A percentile compares a stretch with the other conserved stretches of the same genome.
Evolutionary conservation across 2,113 vertebrate species (phyloP).

Genomic region (Notechis scutatus): DNA sequence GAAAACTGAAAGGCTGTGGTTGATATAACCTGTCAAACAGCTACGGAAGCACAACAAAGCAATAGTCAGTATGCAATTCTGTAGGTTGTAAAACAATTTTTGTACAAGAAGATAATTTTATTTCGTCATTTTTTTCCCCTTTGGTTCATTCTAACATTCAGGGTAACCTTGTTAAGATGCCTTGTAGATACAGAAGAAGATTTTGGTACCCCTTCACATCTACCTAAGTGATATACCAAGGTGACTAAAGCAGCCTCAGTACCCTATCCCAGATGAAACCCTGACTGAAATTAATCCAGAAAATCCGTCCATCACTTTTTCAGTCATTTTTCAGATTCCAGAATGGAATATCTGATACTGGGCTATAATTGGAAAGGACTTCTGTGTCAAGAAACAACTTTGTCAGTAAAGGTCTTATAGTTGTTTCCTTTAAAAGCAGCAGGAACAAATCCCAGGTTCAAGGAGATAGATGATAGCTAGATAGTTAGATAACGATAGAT

Average conservation of each 20-base stretch:
- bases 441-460: neutral
- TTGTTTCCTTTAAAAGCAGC: neutral
- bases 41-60: conserved; percentile 57
- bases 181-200: neutral
- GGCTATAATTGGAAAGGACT: neutral
- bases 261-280: neutral
- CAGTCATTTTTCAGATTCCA: neutral
- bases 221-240: neutral
- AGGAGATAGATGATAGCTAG: neutral
- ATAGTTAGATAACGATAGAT: neutral
- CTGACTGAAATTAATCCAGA: neutral
- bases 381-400: neutral
- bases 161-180: neutral
- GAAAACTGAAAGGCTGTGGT: conserved; percentile 83
- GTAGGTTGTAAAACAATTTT: neutral
- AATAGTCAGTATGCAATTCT: neutral
- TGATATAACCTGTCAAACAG: conserved; percentile 85
- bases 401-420: neutral
- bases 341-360: neutral
- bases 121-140: neutral
- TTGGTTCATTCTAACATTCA: neutral
- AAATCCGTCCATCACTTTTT: neutral
- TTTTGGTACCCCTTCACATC: neutral
- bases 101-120: neutral
- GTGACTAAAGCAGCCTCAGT: neutral